These are phyloP conservation scores for Phyto melanocephala DNA, from an alignment of 2,888 invertebrate genomes.

Conservation along the genomic window DNA sequence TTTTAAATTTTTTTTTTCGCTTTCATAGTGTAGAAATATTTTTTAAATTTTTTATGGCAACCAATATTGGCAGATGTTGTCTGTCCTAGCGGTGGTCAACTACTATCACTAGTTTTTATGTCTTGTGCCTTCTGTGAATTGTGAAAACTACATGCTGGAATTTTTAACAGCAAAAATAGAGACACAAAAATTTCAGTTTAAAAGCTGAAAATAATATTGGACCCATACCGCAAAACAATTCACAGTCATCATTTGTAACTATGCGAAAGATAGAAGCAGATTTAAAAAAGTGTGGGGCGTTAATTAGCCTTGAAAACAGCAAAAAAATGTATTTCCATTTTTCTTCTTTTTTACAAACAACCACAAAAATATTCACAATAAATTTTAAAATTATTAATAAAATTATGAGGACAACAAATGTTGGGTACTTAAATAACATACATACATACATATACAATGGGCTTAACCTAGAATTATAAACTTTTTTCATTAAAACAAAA, in stretches of 20 bases:
- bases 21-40: background rate
- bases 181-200: background rate
- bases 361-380: background rate
- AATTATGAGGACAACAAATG: too few species aligned
- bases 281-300: slow-evolving; percentile 45
- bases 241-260: background rate
- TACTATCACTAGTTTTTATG: slow-evolving; percentile 53
- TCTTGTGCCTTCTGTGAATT: slow-evolving; percentile 52
- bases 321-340: background rate
- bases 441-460: too few species aligned
- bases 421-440: too few species aligned
- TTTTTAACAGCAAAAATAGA: background rate
- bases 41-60: slow-evolving; percentile 22
- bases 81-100: slow-evolving; percentile 55
- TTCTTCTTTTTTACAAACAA: background rate
- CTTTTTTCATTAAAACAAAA: too few species aligned
- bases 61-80: slow-evolving; percentile 60
- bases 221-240: background rate
- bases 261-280: background rate
- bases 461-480: too few species aligned
- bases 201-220: background rate
- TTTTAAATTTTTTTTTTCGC: background rate
- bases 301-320: slow-evolving; percentile 45
- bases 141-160: background rate
- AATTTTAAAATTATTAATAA: slow-evolving; percentile 25